These are phyloP conservation scores for Rhabditophanes sp. DNA, from an alignment of 2,888 invertebrate species.

Conservation along the genomic window DNA sequence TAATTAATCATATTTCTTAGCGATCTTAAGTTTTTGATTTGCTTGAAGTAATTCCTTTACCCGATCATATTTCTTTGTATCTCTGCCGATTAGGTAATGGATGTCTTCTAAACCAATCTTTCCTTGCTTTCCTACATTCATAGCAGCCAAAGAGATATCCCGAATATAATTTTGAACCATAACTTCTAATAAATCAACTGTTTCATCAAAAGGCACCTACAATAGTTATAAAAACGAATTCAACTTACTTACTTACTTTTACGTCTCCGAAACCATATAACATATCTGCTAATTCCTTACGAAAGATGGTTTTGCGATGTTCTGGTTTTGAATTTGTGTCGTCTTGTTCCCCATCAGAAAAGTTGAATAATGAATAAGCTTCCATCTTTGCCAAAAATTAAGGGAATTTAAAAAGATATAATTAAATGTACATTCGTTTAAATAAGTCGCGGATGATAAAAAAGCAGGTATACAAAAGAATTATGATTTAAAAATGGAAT, in stretches of 20 bases:
- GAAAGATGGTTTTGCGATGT: slow-evolving; percentile 18
- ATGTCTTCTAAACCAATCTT: slow-evolving; percentile 95
- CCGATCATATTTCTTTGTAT: slow-evolving; percentile 83
- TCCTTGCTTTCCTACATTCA: slow-evolving; percentile 58
- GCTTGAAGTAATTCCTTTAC: slow-evolving; percentile 58
- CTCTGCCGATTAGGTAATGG: slow-evolving; percentile 72
- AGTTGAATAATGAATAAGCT: no score
- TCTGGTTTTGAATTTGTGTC: no score
- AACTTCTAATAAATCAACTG: slow-evolving; percentile 89
- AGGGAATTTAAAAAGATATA: no score
- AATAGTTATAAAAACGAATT: slow-evolving; percentile 4
- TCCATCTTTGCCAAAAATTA: no score
- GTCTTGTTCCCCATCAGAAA: no score
- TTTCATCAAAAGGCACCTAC: slow-evolving; percentile 73
- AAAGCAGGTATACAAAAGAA: no score
- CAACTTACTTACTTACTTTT: slow-evolving; percentile 52
- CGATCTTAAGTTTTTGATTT: slow-evolving; percentile 97
- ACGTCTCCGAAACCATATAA: slow-evolving; percentile 99
- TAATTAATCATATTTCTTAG: no score
- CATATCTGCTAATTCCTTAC: slow-evolving; percentile 74
- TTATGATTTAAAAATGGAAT: no score
- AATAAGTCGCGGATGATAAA: no score
- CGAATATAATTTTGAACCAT: slow-evolving; percentile 72
- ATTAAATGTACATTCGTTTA: no score
- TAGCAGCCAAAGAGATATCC: slow-evolving; percentile 13